Evolutionary conservation across 2,888 invertebrate genomes (phyloP), one percentile per base, ranked within the genome.

Genomic region (Erynnis tages): DNA sequence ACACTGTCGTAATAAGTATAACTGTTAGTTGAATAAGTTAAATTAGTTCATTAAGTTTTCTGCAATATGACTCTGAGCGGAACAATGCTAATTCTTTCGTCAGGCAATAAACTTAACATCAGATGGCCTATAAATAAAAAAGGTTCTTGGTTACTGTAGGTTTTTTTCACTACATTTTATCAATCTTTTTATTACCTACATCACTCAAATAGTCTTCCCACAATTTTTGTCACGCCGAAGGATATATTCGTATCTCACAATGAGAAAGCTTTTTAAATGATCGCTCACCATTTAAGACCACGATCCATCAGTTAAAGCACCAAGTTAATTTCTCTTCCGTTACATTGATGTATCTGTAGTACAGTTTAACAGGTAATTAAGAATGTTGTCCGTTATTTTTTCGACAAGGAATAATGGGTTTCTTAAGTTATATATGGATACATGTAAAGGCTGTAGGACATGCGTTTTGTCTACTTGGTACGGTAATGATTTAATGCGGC

Each of bases 361-460:
- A 59, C 55, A 49, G 45, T 54, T 60, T 54, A 57, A 53, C 52
- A 55, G 54, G 55, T 60, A 62, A 62, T 62, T 62, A 62, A 59
- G 57, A 54, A 44, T 43, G 55, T 45, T 44, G 29, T 32, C 56
- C 54, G 58, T 57, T 56, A 56, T 53, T 58, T 54, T 54, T 55
- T 50, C 54, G 54, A 49, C 41, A 53, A 37, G 35, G 49, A 60
- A 54, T 57, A 59, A 57, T 56, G 44, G 37, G 27, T 48, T 37
- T 55, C 38, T 49, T 41, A 53, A 55, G 43, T 55, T 53, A 53
- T 53, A 45, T 58, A 57, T 55, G 56, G 50, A 47, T 6, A 25
- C 16, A 27, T 13, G 41, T 14, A 50, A 48, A 35, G 34, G 50
- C 10, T 38, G 47, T 29, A 21, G 17, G 48, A 48, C 38, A 48